Evolutionary conservation across 1,140 invertebrate species (phyloP).

Genomic region (Nephila pilipes): DNA sequence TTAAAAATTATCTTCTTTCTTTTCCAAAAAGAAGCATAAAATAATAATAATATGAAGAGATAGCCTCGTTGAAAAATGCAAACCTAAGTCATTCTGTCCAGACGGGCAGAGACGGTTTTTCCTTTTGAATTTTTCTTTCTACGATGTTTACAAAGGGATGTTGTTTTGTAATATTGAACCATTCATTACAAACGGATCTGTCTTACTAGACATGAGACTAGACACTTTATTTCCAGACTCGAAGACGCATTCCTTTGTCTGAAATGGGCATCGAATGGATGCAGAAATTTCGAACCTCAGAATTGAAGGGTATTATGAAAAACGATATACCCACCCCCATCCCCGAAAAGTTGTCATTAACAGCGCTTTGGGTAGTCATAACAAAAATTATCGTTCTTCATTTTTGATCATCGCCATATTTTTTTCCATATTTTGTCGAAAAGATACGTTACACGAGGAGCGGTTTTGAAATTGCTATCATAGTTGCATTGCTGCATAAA

Average conservation of each 20-base stretch:
- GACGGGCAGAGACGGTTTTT: not conserved
- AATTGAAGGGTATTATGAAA: slow-evolving; percentile 22
- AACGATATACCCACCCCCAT: not conserved
- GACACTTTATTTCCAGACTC: slow-evolving; percentile 57
- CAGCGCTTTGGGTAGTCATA: slow-evolving; percentile 11
- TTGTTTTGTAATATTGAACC: slow-evolving; percentile 62
- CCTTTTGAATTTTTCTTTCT: not conserved
- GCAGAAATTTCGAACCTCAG: not conserved
- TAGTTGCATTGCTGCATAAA: no score
- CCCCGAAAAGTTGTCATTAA: not conserved
- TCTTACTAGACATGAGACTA: slow-evolving; percentile 41
- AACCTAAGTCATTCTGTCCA: not conserved
- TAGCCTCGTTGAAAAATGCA: slow-evolving; percentile 13
- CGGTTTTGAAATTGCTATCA: no score
- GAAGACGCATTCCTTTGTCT: slow-evolving; percentile 24
- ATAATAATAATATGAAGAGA: not conserved
- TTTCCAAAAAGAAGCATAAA: no score
- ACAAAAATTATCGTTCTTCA: slow-evolving; percentile 16
- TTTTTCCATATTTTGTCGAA: not conserved
- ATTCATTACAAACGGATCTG: slow-evolving; percentile 65
- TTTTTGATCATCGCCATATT: not conserved
- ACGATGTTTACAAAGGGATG: slow-evolving; percentile 61
- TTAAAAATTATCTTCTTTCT: not conserved
- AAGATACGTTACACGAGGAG: no score
- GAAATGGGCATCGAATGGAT: not conserved